These are phyloP conservation scores for Chironomus tepperi DNA, from an alignment of 1,140 invertebrate genomes.

Conservation along the genomic window DNA sequence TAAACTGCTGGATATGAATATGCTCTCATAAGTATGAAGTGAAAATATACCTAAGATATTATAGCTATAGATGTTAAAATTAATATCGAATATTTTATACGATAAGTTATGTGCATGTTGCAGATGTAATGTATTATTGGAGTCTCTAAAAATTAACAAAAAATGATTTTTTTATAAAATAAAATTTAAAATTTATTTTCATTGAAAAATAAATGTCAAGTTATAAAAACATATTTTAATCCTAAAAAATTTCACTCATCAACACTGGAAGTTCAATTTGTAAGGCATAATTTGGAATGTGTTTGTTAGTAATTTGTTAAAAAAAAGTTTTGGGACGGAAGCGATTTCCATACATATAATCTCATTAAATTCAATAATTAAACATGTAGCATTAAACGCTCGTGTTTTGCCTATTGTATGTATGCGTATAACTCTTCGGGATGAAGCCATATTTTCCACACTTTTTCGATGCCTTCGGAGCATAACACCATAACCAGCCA, in stretches of 20 bases:
- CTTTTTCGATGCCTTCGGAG: slow-evolving; percentile 82
- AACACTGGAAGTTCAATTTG: not conserved
- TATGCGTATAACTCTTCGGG: slow-evolving; percentile 87
- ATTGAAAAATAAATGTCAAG: not conserved
- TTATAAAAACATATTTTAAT: not conserved
- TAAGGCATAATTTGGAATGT: slow-evolving; percentile 1
- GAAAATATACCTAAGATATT: too few species aligned
- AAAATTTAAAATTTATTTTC: too few species aligned
- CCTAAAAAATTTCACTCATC: not conserved
- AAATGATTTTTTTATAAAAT: too few species aligned
- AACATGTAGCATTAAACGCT: not conserved
- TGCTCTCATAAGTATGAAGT: too few species aligned
- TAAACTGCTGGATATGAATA: too few species aligned
- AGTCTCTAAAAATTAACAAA: too few species aligned
- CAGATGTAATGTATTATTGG: too few species aligned
- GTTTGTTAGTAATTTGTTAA: not conserved
- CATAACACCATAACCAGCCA: slow-evolving; percentile 90
- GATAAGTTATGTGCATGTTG: too few species aligned
- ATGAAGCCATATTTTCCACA: slow-evolving; percentile 90
- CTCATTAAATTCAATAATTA: not conserved
- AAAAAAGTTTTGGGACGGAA: not conserved
- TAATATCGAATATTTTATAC: too few species aligned
- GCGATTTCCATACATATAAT: not conserved
- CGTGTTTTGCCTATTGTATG: slow-evolving; percentile 33
- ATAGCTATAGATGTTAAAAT: too few species aligned